Conservation (phyloP, 1,140 invertebrate species). For the Pachypeltis micranthus region DNA sequence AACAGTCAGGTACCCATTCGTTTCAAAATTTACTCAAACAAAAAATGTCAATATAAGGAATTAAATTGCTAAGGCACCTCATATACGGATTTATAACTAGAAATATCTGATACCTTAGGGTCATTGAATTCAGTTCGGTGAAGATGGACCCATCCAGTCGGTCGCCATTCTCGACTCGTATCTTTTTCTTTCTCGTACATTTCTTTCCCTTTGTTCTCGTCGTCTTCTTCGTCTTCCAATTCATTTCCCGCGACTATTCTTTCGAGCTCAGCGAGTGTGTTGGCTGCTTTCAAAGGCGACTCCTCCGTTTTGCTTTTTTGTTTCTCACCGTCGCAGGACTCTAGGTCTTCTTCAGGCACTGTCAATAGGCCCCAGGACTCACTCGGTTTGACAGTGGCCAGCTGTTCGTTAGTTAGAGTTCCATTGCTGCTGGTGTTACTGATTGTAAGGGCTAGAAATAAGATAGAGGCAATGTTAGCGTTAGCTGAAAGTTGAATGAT, state of each 20-base stretch:
- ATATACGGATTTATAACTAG: too few species aligned
- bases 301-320: slow-evolving; percentile 22
- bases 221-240: slow-evolving; percentile 15
- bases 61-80: too few species aligned
- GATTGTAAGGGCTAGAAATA: too few species aligned
- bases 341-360: slow-evolving; percentile 52
- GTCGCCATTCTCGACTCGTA: slow-evolving; percentile 43
- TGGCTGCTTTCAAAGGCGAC: background rate
- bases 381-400: slow-evolving; percentile 15
- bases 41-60: too few species aligned
- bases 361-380: slow-evolving; percentile 37
- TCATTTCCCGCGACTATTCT: slow-evolving; percentile 38
- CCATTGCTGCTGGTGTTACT: background rate
- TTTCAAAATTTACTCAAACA: too few species aligned
- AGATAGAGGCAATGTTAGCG: too few species aligned
- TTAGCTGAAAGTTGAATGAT: too few species aligned
- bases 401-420: background rate
- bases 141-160: slow-evolving; percentile 64
- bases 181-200: slow-evolving; percentile 39
- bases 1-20: too few species aligned
- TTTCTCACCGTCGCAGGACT: slow-evolving; percentile 41
- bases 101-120: slow-evolving; percentile 49
- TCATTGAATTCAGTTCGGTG: slow-evolving; percentile 62
- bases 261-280: slow-evolving; percentile 47
- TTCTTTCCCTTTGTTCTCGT: slow-evolving; percentile 13